Evolutionary conservation across 2,888 invertebrate species (phyloP), one percentile per base, ranked within the genome.

Genomic region (Aphidoletes aphidimyza): DNA sequence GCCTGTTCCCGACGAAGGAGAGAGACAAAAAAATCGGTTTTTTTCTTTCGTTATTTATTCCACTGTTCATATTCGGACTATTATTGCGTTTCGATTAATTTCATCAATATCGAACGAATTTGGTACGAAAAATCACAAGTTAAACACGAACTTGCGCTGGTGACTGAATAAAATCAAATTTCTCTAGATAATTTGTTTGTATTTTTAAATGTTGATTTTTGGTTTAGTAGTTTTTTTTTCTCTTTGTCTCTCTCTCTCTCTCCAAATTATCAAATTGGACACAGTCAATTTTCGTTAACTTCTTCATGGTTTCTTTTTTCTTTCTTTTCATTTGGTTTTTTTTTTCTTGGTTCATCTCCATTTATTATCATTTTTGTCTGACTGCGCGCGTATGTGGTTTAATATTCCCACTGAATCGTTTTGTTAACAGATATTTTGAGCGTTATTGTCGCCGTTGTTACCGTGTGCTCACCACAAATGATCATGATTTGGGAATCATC

Each of bases 341-440:
- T n/a, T n/a, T n/a, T n/a, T n/a, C n/a, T n/a, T n/a, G n/a, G n/a
- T n/a, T n/a, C 69, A 30, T 69, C 30, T 69, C 14, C 30, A 69
- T 69, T 69, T 69, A 69, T 69, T 34, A 69, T 69, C 69, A 69
- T 69, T 69, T n/a, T 69, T 14, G 69, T 69, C 69, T 69, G 69
- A 6, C 42, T 42, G 42, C 42, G 42, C 42, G 34, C 34, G 5
- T 30, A 11, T 54, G 1, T 26, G 17, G 14, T 30, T 22, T 22
- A 34, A 30, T 14, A 30, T 69, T 69, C 69, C 69, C 69, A 69
- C 69, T 69, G 17, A 69, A 69, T 14, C 11, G 17, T 30, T 26
- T 30, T 69, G 14, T 69, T 69, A 69, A 30, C 42, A 42, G 42
- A 42, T 42, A 54, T 54, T 54, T n/a, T 54, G 22, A 54, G 9